These are phyloP conservation scores for Chaetoderma sp. DNA, from an alignment of 2,888 invertebrate genomes.

Conservation along the genomic window DNA sequence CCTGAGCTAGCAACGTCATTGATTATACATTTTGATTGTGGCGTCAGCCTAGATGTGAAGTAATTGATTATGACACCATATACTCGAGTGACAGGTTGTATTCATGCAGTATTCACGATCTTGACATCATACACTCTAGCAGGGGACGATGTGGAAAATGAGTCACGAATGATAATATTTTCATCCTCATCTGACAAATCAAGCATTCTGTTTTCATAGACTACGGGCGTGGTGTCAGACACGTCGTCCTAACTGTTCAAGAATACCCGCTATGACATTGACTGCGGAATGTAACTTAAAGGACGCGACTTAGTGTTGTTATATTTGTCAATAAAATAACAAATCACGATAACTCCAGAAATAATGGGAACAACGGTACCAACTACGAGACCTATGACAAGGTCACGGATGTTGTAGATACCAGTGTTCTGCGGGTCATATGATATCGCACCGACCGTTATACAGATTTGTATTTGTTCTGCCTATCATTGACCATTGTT, in stretches of 20 bases:
- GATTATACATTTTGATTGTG: too few relatives aligned
- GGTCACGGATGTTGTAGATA: neutral
- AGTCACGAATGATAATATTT: too few relatives aligned
- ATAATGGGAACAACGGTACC: neutral
- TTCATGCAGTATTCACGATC: too few relatives aligned
- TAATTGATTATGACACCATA: too few relatives aligned
- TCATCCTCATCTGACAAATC: constrained; percentile 1
- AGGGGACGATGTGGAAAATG: too few relatives aligned
- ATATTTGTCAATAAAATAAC: neutral
- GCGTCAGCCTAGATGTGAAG: too few relatives aligned
- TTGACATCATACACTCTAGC: too few relatives aligned
- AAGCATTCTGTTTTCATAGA: constrained; percentile 2
- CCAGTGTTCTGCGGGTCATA: neutral
- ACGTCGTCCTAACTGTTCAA: neutral
- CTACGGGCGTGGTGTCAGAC: neutral
- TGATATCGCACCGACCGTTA: neutral
- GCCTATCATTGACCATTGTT: neutral
- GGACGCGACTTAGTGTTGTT: neutral
- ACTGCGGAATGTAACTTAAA: neutral
- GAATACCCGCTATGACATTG: neutral
- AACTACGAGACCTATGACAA: neutral
- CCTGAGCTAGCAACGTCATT: too few relatives aligned
- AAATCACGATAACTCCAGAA: neutral
- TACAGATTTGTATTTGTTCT: neutral
- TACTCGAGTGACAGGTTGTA: too few relatives aligned